Base-by-base conservation (phyloP, 2,797 vertebrate species). In the Sardinella longiceps region DNA sequence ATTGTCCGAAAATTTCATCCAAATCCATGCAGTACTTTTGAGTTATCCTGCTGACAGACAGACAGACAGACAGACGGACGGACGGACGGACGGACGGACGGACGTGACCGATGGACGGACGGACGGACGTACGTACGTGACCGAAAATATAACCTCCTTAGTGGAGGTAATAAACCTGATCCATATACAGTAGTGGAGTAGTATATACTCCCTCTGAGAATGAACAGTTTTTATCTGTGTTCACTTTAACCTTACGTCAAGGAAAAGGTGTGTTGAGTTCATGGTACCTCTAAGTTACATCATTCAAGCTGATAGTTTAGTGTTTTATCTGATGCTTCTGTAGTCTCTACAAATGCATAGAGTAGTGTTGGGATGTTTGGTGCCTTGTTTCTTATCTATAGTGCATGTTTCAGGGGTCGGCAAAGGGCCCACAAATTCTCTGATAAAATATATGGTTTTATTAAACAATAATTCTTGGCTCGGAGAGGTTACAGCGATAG, bases 291-390 rank as follows among this genome's bases (percentile, higher is more conserved):
- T 77, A 18, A 5, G 11, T 63, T 12, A 11, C 30, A 74, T 74
- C 30, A 37, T 4, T 39, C 66, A 66, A 12, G 25, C 63, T 23
- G 33, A 43, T 43, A 43, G 33, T 77, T 39, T 9, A 20, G 37
- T 39, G 5, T 74, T 43, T 43, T 43, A 77, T 77, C 70, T 39
- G 70, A 43, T 77, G 33, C 2, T 39, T 20, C 3, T 39, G 15
- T 39, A 77, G 70, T 37, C 33, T 77, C 70, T 77, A 15, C 37
- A 77, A 77, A 39, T 77, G 70, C 39, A 77, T 39, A 43, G 37
- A 20, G 70, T 20, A 9, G 18, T 39, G 37, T 43, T 77, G n/a
- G 7, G 18, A 43, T 37, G 18, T 43, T 37, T 39, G 1, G 33
- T 7, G 12, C 37, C 20, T 39, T 39, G 2, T 60, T 39, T 77